Percentiles rank a stretch among this genome's conserved stretches.
phyloP scores from a whole-genome alignment of 2,113 vertebrate species.

The Oncorhynchus tshawytscha region DNA sequence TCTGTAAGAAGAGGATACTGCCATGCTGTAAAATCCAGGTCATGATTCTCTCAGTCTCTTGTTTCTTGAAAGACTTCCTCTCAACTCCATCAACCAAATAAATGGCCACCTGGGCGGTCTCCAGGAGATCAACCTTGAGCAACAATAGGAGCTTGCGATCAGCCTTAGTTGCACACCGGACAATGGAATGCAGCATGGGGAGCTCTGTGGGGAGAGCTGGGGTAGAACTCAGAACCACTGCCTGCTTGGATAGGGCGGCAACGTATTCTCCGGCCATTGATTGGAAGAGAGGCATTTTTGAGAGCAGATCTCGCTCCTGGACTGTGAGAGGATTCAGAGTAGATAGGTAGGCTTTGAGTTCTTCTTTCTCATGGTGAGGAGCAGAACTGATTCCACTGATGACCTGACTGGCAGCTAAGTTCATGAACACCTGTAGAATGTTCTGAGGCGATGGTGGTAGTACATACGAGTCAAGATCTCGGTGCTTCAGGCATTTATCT shows the following conservation, averaged over 20 bases:
- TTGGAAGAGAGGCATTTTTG: constrained; percentile 74
- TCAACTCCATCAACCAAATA: constrained; percentile 65
- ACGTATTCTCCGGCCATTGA: constrained; percentile 62
- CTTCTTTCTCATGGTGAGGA: constrained; percentile 33
- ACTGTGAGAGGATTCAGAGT: constrained; percentile 55
- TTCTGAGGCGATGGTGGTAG: constrained; percentile 71
- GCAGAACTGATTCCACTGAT: constrained; percentile 40
- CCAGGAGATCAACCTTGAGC: constrained; percentile 59
- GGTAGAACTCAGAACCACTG: constrained; percentile 55
- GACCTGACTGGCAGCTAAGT: constrained; percentile 51
- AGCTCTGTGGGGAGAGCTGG: constrained; percentile 65
- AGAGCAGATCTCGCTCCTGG: constrained; percentile 59
- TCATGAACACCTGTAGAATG: constrained; percentile 67
- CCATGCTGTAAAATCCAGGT: constrained; percentile 78
- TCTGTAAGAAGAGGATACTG: constrained; percentile 72
- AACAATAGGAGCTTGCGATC: constrained; percentile 71
- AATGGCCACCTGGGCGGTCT: constrained; percentile 55
- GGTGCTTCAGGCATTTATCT: constrained; percentile 69
- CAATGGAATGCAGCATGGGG: constrained; percentile 66
- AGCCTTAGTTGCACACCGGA: constrained; percentile 73
- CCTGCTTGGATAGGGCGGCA: constrained; percentile 47
- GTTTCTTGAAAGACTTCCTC: constrained; percentile 28
- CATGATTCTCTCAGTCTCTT: constrained; percentile 67
- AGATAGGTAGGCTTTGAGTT: constrained; percentile 71
- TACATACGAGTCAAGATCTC: constrained; percentile 70